Percentiles rank a stretch among this genome's conserved stretches.
Evolutionary conservation across 2,888 invertebrate genomes (phyloP).

Genomic region (Exocentrus adspersus): DNA sequence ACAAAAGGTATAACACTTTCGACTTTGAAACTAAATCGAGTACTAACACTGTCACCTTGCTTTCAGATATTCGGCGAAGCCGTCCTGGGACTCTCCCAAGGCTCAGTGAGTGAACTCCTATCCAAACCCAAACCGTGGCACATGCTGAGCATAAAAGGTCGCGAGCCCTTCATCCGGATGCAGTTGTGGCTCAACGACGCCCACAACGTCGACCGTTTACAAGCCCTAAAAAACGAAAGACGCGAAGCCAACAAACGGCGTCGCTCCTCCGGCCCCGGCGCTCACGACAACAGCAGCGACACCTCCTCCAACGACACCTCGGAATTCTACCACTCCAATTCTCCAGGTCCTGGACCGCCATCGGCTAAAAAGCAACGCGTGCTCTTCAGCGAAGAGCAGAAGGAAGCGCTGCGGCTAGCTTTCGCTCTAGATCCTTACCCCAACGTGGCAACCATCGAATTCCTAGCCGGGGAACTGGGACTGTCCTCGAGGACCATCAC

Average conservation of each 20-base stretch:
- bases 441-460: constrained; percentile 95
- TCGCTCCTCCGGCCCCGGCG: constrained; percentile 82
- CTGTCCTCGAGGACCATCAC: constrained; percentile 96
- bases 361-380: constrained; percentile 96
- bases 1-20: constrained; percentile 78
- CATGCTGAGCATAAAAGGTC: constrained; percentile 97
- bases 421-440: constrained; percentile 98
- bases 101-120: constrained; percentile 95
- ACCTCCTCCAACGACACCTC: constrained; percentile 90
- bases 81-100: constrained; percentile 94
- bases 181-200: constrained; percentile 97
- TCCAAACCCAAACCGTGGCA: constrained; percentile 99
- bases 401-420: constrained; percentile 92
- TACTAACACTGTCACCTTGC: constrained; percentile 36
- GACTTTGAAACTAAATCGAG: too few relatives aligned
- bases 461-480: constrained; percentile 89
- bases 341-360: constrained; percentile 83
- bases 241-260: constrained; percentile 92
- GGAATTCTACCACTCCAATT: constrained; percentile 87
- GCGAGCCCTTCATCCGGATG: constrained; percentile 96
- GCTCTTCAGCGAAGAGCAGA: constrained; percentile 97
- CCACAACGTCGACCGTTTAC: constrained; percentile 92
- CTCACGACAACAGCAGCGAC: constrained; percentile 87
- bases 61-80: constrained; percentile 94
- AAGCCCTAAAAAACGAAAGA: constrained; percentile 89